A percentile compares a stretch with the other conserved stretches of the same genome.
These are phyloP conservation scores for Salpingus planirostris DNA, from an alignment of 2,888 invertebrate species.

Conservation along the genomic window DNA sequence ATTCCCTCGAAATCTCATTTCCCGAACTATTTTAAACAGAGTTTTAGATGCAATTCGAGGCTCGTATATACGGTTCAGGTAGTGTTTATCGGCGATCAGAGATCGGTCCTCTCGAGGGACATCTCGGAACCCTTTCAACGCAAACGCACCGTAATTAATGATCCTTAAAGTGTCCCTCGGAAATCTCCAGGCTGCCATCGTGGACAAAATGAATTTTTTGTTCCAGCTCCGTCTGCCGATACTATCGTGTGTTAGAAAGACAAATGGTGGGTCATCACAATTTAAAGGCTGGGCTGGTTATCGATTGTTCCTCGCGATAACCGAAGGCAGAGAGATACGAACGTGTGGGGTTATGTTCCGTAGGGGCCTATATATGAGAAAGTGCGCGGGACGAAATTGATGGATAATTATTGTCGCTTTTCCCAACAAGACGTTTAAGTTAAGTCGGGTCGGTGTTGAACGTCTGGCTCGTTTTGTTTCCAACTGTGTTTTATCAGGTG, in stretches of 20 bases:
- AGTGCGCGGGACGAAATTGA: constrained; percentile 24
- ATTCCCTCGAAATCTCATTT: too few relatives aligned
- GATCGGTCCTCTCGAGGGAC: constrained; percentile 7
- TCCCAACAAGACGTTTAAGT: constrained; percentile 18
- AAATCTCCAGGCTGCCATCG: constrained; percentile 19
- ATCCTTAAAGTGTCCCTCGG: constrained; percentile 22
- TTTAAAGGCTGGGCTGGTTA: constrained; percentile 33
- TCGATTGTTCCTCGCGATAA: constrained; percentile 30
- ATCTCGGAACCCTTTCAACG: constrained; percentile 23
- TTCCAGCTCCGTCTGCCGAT: constrained; percentile 21
- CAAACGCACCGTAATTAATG: constrained; percentile 27
- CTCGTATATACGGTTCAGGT: too few relatives aligned
- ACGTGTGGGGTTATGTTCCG: constrained; percentile 13
- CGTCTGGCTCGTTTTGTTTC: too few relatives aligned
- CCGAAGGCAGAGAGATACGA: constrained; percentile 13
- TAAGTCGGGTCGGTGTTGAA: too few relatives aligned
- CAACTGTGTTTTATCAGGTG: too few relatives aligned
- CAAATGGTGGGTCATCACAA: constrained; percentile 31
- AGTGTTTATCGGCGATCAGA: constrained; percentile 21
- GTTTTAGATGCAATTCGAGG: too few relatives aligned
- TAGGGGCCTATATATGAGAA: constrained; percentile 15
- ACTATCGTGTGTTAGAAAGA: constrained; percentile 31
- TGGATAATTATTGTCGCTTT: constrained; percentile 23
- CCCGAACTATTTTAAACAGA: too few relatives aligned
- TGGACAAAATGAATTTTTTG: constrained; percentile 20